Evolutionary conservation across 2,888 invertebrate species (phyloP).

Genomic region (Tipula vernalis): DNA sequence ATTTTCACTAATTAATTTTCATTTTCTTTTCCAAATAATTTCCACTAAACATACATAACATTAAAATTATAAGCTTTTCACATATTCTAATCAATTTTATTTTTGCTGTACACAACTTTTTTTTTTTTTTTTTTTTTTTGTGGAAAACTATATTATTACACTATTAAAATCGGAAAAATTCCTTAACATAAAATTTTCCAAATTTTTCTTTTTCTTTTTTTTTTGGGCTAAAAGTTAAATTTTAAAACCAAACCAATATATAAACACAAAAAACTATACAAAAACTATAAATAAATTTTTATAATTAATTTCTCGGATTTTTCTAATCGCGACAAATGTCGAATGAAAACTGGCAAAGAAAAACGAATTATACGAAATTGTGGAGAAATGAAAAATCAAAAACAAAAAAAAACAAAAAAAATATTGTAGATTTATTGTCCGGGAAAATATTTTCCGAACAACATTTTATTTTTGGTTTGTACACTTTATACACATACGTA

Average conservation of each 20-base stretch:
- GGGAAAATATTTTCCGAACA: neutral
- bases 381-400: constrained; percentile 9
- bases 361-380: neutral
- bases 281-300: neutral
- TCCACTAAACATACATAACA: neutral
- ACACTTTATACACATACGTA: neutral
- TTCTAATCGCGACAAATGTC: constrained; percentile 6
- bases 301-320: neutral
- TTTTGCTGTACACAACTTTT: neutral
- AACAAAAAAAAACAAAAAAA: neutral
- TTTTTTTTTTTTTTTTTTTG: neutral
- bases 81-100: neutral
- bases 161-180: neutral
- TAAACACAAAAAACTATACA: neutral
- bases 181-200: neutral
- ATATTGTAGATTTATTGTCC: neutral
- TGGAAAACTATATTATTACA: neutral
- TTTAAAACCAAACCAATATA: neutral
- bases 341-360: constrained; percentile 9
- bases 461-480: neutral
- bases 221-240: neutral
- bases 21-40: neutral
- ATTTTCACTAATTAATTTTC: neutral
- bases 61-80: neutral
- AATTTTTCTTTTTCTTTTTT: neutral